Base-by-base conservation (phyloP, 1,140 invertebrate genomes). In the Maconellicoccus hirsutus region DNA sequence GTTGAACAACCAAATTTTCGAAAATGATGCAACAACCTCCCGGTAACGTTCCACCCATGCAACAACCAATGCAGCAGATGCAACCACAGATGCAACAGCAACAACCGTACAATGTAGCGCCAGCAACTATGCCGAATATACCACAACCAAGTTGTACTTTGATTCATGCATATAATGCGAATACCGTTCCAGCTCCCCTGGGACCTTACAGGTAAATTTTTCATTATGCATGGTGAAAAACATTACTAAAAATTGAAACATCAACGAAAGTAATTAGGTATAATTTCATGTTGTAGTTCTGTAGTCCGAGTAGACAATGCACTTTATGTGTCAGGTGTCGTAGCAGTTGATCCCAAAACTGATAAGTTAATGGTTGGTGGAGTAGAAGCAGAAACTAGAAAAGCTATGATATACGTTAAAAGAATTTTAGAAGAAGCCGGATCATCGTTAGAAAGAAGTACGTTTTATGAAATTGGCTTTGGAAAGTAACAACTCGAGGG, bases 101-200 rank as follows among this genome's bases (percentile, higher is more conserved):
- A 33, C 29, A 33, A 12, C 29, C 29, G 29, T 33, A n/a, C 29
- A 6, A 3, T 33, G 4, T 12, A 33, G 29, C 29, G 3, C 29
- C 29, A 33, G 29, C 29, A 33, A 12, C 29, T 33, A 33, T 33
- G 12, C 29, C 29, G 29, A 33, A 33, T 33, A 19, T 52, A 16
- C 42, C 10, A 8, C 42, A 52, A 16, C 42, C 42, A 16, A 52
- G n/a, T 16, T 52, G 42, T 52, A 52, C 42, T 4, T 52, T 52
- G 42, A 52, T 52, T 52, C 42, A 52, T 52, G 42, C 42, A 52
- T 52, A 52, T 52, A 52, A 52, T 19, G 42, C 42, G n/a, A 52
- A 52, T 19, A 16, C 42, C 10, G 42, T 52, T 16, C 42, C 42
- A 52, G 12, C 10, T 19, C 42, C 42, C 6, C n/a, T 52, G n/a